These are phyloP conservation scores for Megathymus violae DNA, from an alignment of 1,140 invertebrate species.

Conservation along the genomic window DNA sequence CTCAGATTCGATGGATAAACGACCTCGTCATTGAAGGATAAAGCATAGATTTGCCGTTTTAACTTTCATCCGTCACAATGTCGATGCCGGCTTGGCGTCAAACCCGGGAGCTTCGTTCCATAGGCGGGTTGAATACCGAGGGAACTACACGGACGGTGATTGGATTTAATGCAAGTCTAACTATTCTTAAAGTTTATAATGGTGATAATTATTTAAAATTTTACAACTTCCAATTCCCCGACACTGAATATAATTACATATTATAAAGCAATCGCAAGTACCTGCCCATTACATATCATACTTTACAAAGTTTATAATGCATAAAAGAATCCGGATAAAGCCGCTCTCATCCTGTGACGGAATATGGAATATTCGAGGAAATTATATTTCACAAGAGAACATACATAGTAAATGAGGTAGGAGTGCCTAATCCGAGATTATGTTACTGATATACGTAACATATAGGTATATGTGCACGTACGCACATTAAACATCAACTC, in stretches of 20 bases:
- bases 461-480: neutral
- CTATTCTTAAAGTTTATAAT: no score
- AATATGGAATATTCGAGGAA: constrained; percentile 14
- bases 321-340: neutral
- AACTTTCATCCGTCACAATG: no score
- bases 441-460: constrained; percentile 4
- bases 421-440: constrained; percentile 21
- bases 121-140: no score
- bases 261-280: no score
- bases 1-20: constrained; percentile 39
- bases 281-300: no score
- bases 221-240: no score
- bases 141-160: no score
- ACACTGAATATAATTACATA: no score
- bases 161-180: no score
- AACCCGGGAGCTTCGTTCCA: no score
- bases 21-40: constrained; percentile 35
- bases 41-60: neutral
- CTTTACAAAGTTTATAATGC: neutral
- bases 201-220: no score
- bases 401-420: constrained; percentile 14
- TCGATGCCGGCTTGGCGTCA: no score
- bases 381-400: constrained; percentile 21
- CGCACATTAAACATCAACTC: neutral
- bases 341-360: constrained; percentile 10